phyloP scores from a whole-genome alignment of 2,888 invertebrate genomes.

The Drosophila buzzatii region DNA sequence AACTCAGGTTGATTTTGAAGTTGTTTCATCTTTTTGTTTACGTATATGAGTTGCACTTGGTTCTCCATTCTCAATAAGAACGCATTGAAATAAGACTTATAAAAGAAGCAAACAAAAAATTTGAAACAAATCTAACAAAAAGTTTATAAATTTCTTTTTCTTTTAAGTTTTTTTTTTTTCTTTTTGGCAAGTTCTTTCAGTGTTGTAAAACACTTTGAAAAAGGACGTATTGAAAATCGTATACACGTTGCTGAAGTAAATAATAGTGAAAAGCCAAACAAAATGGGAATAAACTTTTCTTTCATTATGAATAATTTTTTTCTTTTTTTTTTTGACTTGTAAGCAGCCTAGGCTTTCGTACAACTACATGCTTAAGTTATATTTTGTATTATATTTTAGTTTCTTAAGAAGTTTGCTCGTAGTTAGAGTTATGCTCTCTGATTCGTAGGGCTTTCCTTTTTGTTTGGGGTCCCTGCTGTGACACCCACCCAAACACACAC shows the following conservation, averaged over 20 bases:
- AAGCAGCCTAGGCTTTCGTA: conserved; percentile 72
- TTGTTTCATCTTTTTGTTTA: conserved; percentile 64
- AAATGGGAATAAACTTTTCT: conserved; percentile 50
- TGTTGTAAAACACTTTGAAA: conserved; percentile 71
- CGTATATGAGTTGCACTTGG: conserved; percentile 77
- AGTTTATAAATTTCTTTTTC: conserved; percentile 23
- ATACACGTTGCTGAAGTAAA: conserved; percentile 72
- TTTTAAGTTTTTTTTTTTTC: conserved; percentile 45
- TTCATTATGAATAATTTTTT: conserved; percentile 21
- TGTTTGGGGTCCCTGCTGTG: conserved; percentile 10
- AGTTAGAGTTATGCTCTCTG: conserved; percentile 23
- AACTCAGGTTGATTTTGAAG: conserved; percentile 84
- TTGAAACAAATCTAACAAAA: conserved; percentile 53
- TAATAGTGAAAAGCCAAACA: conserved; percentile 53
- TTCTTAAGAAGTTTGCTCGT: conserved; percentile 43
- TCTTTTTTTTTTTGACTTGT: conserved; percentile 32
- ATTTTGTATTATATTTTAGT: conserved; percentile 47
- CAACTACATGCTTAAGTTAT: conserved; percentile 57
- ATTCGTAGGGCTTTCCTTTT: conserved; percentile 12
- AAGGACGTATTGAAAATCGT: conserved; percentile 80
- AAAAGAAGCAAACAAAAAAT: conserved; percentile 29
- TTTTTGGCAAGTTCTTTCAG: conserved; percentile 76
- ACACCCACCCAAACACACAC: conserved; percentile 18
- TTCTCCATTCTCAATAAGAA: conserved; percentile 48
- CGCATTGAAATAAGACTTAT: conserved; percentile 40